A percentile compares a stretch with the other conserved stretches of the same genome.
phyloP scores from a whole-genome alignment of 2,888 invertebrate genomes.

The Cryptocephalus moraei region DNA sequence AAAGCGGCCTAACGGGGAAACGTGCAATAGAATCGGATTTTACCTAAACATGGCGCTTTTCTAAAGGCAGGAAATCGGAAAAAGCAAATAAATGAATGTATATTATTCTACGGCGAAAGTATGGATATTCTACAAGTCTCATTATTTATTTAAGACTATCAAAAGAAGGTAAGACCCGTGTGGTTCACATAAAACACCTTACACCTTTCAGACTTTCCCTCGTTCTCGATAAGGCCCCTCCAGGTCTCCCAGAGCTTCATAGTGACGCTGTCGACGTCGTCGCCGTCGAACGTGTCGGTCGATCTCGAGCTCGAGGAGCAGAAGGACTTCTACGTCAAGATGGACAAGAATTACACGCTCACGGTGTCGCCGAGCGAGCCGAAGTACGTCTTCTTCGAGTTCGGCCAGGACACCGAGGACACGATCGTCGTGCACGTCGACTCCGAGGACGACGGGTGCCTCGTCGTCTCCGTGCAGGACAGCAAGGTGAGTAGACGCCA shows the following conservation, averaged over 20 bases:
- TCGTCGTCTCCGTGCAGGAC: slow-evolving; percentile 71
- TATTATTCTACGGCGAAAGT: no score
- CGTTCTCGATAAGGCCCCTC: slow-evolving; percentile 11
- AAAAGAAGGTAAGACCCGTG: no score
- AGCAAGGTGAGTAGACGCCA: slow-evolving; percentile 42
- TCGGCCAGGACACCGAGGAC: slow-evolving; percentile 30
- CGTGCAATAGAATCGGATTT: no score
- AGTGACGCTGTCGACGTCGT: slow-evolving; percentile 44
- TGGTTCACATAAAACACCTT: no score
- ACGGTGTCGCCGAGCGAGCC: slow-evolving; percentile 44
- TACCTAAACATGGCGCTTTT: no score
- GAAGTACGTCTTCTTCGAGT: slow-evolving; percentile 50
- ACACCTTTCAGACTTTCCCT: slow-evolving; percentile 6
- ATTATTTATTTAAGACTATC: no score
- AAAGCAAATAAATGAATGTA: no score
- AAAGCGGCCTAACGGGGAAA: no score
- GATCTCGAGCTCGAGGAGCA: slow-evolving; percentile 49
- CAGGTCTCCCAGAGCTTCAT: slow-evolving; percentile 24
- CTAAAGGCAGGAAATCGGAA: no score
- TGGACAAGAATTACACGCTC: slow-evolving; percentile 36
- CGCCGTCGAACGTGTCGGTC: slow-evolving; percentile 46
- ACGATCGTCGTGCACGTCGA: slow-evolving; percentile 52
- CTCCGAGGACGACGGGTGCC: slow-evolving; percentile 58
- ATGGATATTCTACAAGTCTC: no score
- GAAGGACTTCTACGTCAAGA: slow-evolving; percentile 46